Conservation (phyloP, 2,113 vertebrate species). For the Abramis brama region DNA sequence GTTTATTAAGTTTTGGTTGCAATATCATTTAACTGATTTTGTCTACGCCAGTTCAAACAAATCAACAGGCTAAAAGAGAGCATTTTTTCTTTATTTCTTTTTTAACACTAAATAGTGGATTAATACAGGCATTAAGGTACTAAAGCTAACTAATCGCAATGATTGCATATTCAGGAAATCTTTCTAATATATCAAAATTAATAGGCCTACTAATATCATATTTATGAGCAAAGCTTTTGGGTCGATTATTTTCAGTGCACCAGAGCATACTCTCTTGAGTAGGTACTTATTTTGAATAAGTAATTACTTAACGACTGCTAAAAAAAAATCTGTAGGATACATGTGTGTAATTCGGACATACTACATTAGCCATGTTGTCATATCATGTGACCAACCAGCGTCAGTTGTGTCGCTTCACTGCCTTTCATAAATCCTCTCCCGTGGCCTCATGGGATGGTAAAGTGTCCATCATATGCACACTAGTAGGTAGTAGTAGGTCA, state of each 20-base stretch:
- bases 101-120: not conserved
- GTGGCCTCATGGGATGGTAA: too few relatives aligned
- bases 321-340: too few relatives aligned
- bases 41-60: not conserved
- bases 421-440: too few relatives aligned
- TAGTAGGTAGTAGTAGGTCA: too few relatives aligned
- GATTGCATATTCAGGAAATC: not conserved
- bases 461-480: too few relatives aligned
- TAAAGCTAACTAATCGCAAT: not conserved
- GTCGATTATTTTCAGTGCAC: not conserved
- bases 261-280: too few relatives aligned
- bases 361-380: too few relatives aligned
- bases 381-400: too few relatives aligned
- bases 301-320: too few relatives aligned
- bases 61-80: not conserved
- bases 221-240: not conserved
- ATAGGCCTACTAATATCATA: not conserved
- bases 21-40: not conserved
- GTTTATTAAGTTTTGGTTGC: not conserved
- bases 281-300: too few relatives aligned
- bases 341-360: too few relatives aligned
- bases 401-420: too few relatives aligned
- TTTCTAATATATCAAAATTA: not conserved
- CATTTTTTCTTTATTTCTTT: not conserved
- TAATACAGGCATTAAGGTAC: not conserved